Evolutionary conservation across 2,888 invertebrate genomes (phyloP), one percentile per base, ranked within the genome.

Genomic region (Zelleria hepariella): DNA sequence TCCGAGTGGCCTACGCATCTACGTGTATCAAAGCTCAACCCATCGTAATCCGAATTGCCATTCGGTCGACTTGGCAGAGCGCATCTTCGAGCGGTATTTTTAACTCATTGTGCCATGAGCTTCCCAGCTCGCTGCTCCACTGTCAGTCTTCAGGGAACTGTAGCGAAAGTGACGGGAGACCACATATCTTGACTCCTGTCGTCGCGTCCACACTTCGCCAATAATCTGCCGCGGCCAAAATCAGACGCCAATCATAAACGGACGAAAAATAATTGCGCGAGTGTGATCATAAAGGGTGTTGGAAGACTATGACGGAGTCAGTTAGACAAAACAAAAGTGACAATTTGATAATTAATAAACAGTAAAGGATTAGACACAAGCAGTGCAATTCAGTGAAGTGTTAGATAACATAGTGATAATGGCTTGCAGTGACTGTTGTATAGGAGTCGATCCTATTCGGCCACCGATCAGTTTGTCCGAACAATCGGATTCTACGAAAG

Each of bases 401-500:
- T 25, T 48, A 55, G 23, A 70, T 68, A 67, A 72, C 59, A 73
- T 66, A 66, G 63, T 69, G 62, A 78, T 63, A 68, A 92, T 92
- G 92, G 86, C 91, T 69, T 92, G 92, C 78, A 93, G 93, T 80
- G 80, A 83, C 66, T 93, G 93, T 78, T 93, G 94, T 80, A 89
- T 90, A 70, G 90, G 91, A 68, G 92, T 92, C 63, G 89, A 92
- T 68, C 93, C 94, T 61, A 92, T 96, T 68, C 91, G 93, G 71
- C 90, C 93, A 65, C 96, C 96, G 64, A 93, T 96, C 75, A 94
- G 93, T 78, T 86, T 94, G 67, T 91, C 76, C 73, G 93, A 93
- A 70, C 87, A 87, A 72, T 95, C 96, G 63, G 95, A 95, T 70
- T 82, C 92, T 64, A 86, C 95, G 65, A 95, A 94, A 92, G 95